Evolutionary conservation across 2,888 invertebrate species (phyloP), one percentile per base, ranked within the genome.

Genomic region (Elmis aenea): DNA sequence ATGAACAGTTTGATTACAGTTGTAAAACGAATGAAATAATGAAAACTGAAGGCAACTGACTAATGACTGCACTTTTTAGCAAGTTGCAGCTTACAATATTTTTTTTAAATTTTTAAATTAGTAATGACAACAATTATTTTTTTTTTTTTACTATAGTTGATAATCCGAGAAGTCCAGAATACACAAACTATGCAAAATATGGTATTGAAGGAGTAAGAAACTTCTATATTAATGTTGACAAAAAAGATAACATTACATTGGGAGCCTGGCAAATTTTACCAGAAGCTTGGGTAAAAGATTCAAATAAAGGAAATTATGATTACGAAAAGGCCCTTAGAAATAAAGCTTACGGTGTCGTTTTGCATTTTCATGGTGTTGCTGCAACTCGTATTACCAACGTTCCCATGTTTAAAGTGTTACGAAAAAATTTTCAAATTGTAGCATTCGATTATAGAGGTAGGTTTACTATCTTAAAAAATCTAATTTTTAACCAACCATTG

Each of bases 221-320:
- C 61, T 79, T 84, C 54, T 81, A 83, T 58, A 61, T 87, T 8
- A 67, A 70, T n/a, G 58, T 63, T 0, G 48, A 47, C 15, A 54
- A 57, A 35, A 59, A 68, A 12, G 60, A 70, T 14, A 66, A 63
- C 37, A 59, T 76, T 13, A 66, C 71, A 47, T 51, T 75, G 65
- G 83, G 83, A 1, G 70, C 79, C 11, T 83, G 83, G 90, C 91
- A 92, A 60, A 76, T 90, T 10, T 65, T 90, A 46, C 90, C 91
- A 1, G 71, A 72, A 51, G 77, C 77, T 36, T 65, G 76, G 37
- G 61, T 77, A 30, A 77, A 74, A 49, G 66, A 68, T 2, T 71
- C 65, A 26, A 52, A 60, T 29, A 65, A 68, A 31, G 59, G 67
- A 33, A 58, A 67, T 23, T 71, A 69, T 45, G 69, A 68, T 53